Evolutionary conservation across 2,888 invertebrate species (phyloP).

Genomic region (Dendrolimus houi): DNA sequence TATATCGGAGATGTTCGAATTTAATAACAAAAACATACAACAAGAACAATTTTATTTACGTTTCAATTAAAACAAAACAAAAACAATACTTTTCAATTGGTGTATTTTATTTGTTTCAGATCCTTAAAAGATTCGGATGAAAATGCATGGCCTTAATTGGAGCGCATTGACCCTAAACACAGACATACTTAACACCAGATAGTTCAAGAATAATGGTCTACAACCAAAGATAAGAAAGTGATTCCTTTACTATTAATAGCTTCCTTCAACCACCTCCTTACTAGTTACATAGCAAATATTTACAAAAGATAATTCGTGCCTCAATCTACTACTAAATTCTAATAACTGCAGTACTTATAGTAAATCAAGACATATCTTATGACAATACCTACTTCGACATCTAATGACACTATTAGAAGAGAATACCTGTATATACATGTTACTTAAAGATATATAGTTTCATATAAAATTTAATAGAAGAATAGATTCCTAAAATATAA

Average conservation of each 20-base stretch:
- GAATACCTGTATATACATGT: conserved; percentile 16
- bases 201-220: conserved; percentile 41
- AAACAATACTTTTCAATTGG: neutral
- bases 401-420: conserved; percentile 23
- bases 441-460: neutral
- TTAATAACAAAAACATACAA: too few relatives aligned
- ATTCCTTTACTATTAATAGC: neutral
- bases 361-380: conserved; percentile 35
- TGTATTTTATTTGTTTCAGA: conserved; percentile 40
- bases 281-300: conserved; percentile 17
- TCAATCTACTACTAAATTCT: conserved; percentile 10
- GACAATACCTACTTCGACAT: conserved; percentile 29
- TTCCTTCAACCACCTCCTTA: conserved; percentile 27
- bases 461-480: neutral
- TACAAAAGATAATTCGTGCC: conserved; percentile 22
- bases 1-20: too few relatives aligned
- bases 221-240: conserved; percentile 38
- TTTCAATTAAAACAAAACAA: too few relatives aligned
- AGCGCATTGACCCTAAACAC: conserved; percentile 24
- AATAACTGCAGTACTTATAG: conserved; percentile 10
- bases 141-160: conserved; percentile 31
- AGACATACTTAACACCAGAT: conserved; percentile 44
- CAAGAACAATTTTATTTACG: too few relatives aligned
- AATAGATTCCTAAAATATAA: conserved; percentile 7
- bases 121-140: conserved; percentile 15